Conservation (phyloP, 2,113 vertebrate species). For the Eidolon helvum region DNA sequence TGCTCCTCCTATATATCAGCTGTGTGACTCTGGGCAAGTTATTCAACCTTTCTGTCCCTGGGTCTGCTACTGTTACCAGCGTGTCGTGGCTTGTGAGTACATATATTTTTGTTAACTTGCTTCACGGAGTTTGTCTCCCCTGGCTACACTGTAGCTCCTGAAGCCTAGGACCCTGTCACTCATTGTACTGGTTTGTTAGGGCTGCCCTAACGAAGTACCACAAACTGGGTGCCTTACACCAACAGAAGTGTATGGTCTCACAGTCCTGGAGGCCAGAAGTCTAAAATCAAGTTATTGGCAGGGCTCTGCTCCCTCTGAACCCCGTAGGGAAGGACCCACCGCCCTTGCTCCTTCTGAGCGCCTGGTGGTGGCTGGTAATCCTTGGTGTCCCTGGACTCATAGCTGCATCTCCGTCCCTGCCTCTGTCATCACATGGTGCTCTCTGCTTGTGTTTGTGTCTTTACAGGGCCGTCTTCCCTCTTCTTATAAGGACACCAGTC, state of each 20-base stretch:
- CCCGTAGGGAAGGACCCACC: neutral
- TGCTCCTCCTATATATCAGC: no score
- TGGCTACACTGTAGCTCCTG: fast-evolving
- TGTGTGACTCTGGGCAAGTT: neutral
- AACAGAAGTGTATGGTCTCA: neutral
- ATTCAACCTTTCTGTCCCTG: neutral
- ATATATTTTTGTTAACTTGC: neutral
- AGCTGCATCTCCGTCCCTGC: fast-evolving
- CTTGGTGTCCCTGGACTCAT: fast-evolving
- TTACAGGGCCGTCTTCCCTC: neutral
- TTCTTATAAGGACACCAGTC: neutral
- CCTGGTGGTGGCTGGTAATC: fast-evolving
- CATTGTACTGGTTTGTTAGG: fast-evolving
- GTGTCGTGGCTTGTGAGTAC: fast-evolving
- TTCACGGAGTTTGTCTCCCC: neutral
- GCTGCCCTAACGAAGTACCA: neutral
- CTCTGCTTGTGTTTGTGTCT: neutral
- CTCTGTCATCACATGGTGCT: fast-evolving
- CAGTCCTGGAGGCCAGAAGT: neutral
- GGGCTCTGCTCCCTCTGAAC: neutral
- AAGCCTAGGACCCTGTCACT: neutral
- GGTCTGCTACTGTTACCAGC: fast-evolving
- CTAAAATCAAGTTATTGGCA: neutral
- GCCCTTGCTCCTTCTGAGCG: neutral
- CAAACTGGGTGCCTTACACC: no score